phyloP scores from a whole-genome alignment of 2,888 invertebrate genomes.

The Phyllotreta striolata region DNA sequence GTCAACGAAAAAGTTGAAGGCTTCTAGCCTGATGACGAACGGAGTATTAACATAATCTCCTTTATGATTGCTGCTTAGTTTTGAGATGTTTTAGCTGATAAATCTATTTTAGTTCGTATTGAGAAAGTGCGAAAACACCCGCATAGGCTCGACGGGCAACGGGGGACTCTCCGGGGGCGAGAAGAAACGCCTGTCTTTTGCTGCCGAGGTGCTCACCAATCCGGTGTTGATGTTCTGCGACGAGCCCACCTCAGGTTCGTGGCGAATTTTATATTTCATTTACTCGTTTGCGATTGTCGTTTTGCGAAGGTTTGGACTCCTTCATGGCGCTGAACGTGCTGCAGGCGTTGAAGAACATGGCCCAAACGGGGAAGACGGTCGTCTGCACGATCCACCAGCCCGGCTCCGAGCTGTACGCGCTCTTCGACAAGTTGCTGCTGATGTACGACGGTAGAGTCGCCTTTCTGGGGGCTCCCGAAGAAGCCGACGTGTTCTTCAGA shows the following conservation, averaged over 20 bases:
- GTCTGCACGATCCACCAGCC: conserved; percentile 96
- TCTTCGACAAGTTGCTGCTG: conserved; percentile 88
- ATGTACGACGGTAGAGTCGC: conserved; percentile 93
- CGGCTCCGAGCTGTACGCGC: conserved; percentile 86
- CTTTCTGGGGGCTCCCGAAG: conserved; percentile 81
- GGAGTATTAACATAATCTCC: neutral
- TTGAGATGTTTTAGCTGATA: conserved; percentile 1
- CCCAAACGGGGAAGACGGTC: conserved; percentile 86
- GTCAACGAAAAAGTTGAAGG: no score
- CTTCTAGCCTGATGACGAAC: no score
- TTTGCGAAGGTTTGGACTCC: conserved; percentile 72
- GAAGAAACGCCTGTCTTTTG: conserved; percentile 93
- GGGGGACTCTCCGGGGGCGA: conserved; percentile 97
- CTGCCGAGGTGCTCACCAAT: conserved; percentile 95
- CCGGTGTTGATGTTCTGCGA: conserved; percentile 96
- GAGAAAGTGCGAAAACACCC: conserved; percentile 87
- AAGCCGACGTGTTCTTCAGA: conserved; percentile 82
- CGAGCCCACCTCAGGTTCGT: conserved; percentile 85
- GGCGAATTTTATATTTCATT: neutral
- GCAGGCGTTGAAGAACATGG: conserved; percentile 76
- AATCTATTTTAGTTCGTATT: conserved; percentile 73
- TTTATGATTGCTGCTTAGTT: neutral
- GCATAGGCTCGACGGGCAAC: conserved; percentile 88
- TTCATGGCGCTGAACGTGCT: conserved; percentile 96
- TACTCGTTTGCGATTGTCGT: neutral